Evolutionary conservation across 92 coral and sea anemone genomes (phyloP).

Genomic region (Zoanthus sansibaricus): DNA sequence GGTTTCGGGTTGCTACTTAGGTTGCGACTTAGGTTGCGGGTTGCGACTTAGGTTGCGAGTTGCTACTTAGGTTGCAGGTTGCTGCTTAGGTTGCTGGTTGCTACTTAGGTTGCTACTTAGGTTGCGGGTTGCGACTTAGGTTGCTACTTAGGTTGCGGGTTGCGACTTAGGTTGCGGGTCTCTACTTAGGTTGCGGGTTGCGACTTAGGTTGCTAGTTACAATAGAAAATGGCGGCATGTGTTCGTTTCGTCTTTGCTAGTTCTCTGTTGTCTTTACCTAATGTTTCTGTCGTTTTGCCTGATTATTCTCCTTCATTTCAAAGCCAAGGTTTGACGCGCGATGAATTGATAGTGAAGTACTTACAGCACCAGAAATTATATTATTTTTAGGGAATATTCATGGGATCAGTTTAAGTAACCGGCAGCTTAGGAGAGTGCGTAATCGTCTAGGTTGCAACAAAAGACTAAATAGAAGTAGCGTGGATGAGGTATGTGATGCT

Average conservation of each 20-base stretch:
- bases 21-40: too few species aligned
- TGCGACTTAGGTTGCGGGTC: too few species aligned
- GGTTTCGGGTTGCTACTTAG: too few species aligned
- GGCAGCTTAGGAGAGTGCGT: constrained; percentile 54
- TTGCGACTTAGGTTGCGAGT: too few species aligned
- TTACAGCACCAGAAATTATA: constrained; percentile 40
- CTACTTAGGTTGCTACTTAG: too few species aligned
- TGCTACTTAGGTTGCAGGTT: too few species aligned
- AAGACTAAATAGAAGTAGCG: constrained; percentile 32
- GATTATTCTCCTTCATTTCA: constrained; percentile 5
- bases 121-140: too few species aligned
- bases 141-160: too few species aligned
- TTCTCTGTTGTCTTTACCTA: constrained; percentile 16
- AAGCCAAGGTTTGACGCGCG: constrained; percentile 18
- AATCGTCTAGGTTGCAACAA: constrained; percentile 41
- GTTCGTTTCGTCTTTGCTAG: constrained; percentile 22
- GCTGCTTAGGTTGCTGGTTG: too few species aligned
- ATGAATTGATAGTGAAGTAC: constrained; percentile 28
- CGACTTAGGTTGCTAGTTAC: neutral
- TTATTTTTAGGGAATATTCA: constrained; percentile 33
- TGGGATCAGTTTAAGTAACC: constrained; percentile 54
- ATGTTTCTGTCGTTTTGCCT: constrained; percentile 29
- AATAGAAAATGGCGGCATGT: constrained; percentile 29
- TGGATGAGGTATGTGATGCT: constrained; percentile 30
- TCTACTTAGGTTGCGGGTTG: too few species aligned